Evolutionary conservation across 2,888 invertebrate species (phyloP), one percentile per base, ranked within the genome.

Genomic region (Apamea epomidion): DNA sequence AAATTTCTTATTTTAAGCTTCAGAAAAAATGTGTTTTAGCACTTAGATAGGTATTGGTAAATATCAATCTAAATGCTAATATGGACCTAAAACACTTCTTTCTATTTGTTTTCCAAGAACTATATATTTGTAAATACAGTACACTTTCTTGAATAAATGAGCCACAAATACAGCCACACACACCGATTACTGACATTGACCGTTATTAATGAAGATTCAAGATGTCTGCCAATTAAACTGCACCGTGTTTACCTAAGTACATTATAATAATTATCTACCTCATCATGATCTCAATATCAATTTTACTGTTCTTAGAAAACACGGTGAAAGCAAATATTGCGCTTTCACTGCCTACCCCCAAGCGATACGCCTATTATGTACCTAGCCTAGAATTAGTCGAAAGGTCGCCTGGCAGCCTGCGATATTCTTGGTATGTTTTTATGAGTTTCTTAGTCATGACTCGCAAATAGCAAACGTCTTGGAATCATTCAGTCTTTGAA

Each of bases 251-350:
- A 51, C 16, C 0, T 51, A 54, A 54, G n/a, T 58, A 18, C 42
- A 60, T 77, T 62, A 67, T 64, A 77, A 75, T 67, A 64, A 79
- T 74, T 68, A 62, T 76, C 4, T 32, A 37, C 37, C 29, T 64
- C 45, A 64, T 75, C 73, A 74, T 62, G 67, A 62, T 37, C 25
- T 42, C 37, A 32, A 54, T 64, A 80, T 70, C 7, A 74, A 74
- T 60, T 64, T 83, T 42, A 58, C 60, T 45, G 81, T 65, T 76
- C 42, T 5, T 69, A 81, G 76, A 78, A 85, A 85, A 85, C 80
- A 21, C n/a, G 62, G 89, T 81, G 91, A 90, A 90, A 90, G 83
- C 83, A 75, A 81, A 79, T 73, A 81, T 80, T 18, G 32, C 29
- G 64, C 80, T 88, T 88, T 89, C 89, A 70, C 84, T 79, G 73